Evolutionary conservation across 2,113 vertebrate genomes (phyloP), one percentile per base, ranked within the genome.

Genomic region (Etheostoma spectabile): DNA sequence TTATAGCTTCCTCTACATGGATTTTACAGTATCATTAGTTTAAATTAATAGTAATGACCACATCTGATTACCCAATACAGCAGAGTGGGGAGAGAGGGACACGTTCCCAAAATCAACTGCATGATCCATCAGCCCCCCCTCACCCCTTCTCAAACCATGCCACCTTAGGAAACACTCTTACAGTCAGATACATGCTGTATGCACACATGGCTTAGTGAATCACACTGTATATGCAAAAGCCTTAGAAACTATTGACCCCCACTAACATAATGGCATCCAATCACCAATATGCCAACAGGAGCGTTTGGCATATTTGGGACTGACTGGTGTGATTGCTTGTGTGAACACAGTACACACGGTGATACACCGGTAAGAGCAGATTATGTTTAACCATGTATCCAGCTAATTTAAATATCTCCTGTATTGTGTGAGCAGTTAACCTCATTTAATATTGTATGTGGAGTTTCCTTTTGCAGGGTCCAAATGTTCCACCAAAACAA

Each of bases 41-140:
- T 85, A 42, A 82, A 74, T 85, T 85, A 65, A 53, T 79, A 59
- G 6, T 83, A 82, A 88, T 78, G 51, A 71, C 72, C 72, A 46
- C 4, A 38, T 80, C 61, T 73, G 53, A 88, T 48, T 80, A 52
- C 33, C 49, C 74, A 70, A 84, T 84, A 27, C 27, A 59, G 63
- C 42, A 15, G 48, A 53, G 49, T 46, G 45, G 19, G 74, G 52
- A 64, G 33, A 38, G 7, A 42, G 33, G 19, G 35, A 45, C 56
- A 49, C 3, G 1, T 30, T 62, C 30, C 13, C 11, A 33, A 60
- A 65, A 64, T 79, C n/a, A 82, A 75, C 75, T 70, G 59, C 13
- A 6, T 21, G 33, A 80, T 77, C 22, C 38, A 14, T 46, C 22
- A 49, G 45, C 35, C 12, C 21, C 21, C 24, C 22, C 19, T 15